Base-by-base conservation (phyloP, 2,797 vertebrate species). In the Poecilia wingei region DNA sequence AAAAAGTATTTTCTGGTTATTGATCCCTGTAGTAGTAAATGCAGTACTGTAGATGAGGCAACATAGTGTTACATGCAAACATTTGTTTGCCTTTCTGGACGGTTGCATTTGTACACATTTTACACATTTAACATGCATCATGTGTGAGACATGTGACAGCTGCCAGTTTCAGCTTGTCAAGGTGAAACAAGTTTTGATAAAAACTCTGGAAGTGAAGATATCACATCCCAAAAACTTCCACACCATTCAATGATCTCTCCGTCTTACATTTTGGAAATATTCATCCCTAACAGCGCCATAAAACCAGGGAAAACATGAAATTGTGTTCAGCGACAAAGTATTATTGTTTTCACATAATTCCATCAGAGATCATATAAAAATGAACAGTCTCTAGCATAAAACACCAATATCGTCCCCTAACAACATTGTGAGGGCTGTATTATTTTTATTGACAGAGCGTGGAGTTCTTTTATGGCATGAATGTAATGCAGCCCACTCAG, bases 331-430 rank as follows among this genome's bases (percentile, higher is more conserved):
- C 28, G 68, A 82, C 81, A 82, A 74, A 69, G 64, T 76, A 74
- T 74, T 82, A 36, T 80, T 80, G 83, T 91, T 86, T 86, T 84
- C 81, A 75, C 57, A 47, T 85, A 76, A 81, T 81, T 89, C 87
- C 83, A 57, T 69, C 57, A 46, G 77, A 77, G 43, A 80, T 87
- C 78, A 86, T 89, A 70, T 41, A 13, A 61, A 73, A 66, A 68
- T 72, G 72, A 86, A 85, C 72, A 84, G 68, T 72, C 64, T 45
- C 75, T 2, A 16, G 76, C 70, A 79, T 88, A 87, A 89, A 86
- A 84, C 79, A 81, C 66, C 59, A 74, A 84, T 83, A 85, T 85
- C 64, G 80, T 80, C 85, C 76, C 10, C 4, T 75, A 73, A 81
- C 77, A 79, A 86, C 74, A 76, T 61, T 84, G 78, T 86, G 78